Percentiles rank a stretch among this genome's conserved stretches.
Conservation (phyloP, 2,113 vertebrate species). For the Equus przewalskii region DNA sequence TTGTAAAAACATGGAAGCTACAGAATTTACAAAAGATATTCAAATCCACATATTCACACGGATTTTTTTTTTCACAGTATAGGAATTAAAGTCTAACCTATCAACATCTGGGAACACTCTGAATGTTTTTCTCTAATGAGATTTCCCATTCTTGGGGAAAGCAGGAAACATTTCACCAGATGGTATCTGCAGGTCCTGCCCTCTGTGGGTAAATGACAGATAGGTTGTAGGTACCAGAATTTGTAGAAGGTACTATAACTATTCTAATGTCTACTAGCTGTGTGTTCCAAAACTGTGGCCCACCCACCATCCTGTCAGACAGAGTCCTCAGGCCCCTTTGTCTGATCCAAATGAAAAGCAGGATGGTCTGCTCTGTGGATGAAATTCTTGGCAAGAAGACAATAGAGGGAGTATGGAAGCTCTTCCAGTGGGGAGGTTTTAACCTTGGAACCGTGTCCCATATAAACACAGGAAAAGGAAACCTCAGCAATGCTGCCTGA, state of each 20-base stretch:
- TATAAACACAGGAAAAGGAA: neutral
- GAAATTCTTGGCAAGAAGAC: neutral
- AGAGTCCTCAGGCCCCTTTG: too few relatives aligned
- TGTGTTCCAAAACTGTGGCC: neutral
- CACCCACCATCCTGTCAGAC: accelerated
- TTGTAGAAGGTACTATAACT: accelerated
- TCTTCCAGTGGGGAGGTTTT: neutral
- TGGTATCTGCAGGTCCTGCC: neutral
- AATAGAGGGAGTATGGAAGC: neutral
- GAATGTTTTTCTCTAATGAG: neutral
- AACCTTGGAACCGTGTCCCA: neutral
- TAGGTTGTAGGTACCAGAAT: too few relatives aligned
- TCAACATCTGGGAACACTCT: neutral
- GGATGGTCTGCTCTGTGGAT: neutral
- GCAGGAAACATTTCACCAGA: neutral
- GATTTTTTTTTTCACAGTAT: neutral
- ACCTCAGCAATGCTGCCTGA: neutral
- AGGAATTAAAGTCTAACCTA: neutral
- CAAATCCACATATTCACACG: neutral
- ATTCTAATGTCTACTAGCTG: neutral
- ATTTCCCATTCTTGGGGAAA: neutral
- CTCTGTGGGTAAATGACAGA: neutral
- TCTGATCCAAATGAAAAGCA: neutral
- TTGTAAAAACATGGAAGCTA: neutral
- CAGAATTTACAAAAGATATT: neutral